Evolutionary conservation across 2,797 vertebrate species (phyloP).

Genomic region (Coregonus suidteri): DNA sequence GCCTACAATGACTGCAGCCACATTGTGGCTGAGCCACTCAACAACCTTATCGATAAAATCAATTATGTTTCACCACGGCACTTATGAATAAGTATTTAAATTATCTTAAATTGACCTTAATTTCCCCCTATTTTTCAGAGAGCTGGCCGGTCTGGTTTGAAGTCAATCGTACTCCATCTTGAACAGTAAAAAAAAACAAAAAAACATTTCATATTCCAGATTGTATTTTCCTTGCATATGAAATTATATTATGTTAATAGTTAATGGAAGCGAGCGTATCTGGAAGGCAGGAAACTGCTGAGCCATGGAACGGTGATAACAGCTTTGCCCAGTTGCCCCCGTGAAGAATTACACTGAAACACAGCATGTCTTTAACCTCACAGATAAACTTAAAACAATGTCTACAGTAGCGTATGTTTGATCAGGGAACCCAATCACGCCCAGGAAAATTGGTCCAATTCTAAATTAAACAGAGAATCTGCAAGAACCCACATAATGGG

Average conservation of each 20-base stretch:
- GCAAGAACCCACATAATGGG: neutral
- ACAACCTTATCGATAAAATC: conserved; percentile 66
- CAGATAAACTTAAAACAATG: conserved; percentile 31
- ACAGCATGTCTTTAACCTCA: conserved; percentile 32
- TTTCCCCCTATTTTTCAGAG: conserved; percentile 51
- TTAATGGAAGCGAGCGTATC: conserved; percentile 57
- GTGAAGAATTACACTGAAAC: conserved; percentile 47
- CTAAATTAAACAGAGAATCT: conserved; percentile 23
- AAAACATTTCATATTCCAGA: conserved; percentile 5
- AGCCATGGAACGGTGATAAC: conserved; percentile 69
- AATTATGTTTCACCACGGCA: conserved; percentile 63
- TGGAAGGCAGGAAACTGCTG: conserved; percentile 52
- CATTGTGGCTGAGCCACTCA: conserved; percentile 30
- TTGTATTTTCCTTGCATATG: conserved; percentile 55
- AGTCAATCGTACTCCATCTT: conserved; percentile 3
- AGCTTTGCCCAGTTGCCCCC: conserved; percentile 52
- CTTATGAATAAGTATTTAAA: conserved; percentile 62
- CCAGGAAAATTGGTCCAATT: conserved; percentile 25
- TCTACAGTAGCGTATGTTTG: conserved; percentile 18
- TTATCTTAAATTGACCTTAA: conserved; percentile 64
- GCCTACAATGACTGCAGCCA: conserved; percentile 39
- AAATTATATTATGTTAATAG: conserved; percentile 63
- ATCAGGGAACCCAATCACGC: conserved; percentile 28
- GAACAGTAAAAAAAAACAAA: neutral
- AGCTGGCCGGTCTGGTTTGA: conserved; percentile 23